phyloP scores from a whole-genome alignment of 2,888 invertebrate genomes.

The Anoncus sp. region DNA sequence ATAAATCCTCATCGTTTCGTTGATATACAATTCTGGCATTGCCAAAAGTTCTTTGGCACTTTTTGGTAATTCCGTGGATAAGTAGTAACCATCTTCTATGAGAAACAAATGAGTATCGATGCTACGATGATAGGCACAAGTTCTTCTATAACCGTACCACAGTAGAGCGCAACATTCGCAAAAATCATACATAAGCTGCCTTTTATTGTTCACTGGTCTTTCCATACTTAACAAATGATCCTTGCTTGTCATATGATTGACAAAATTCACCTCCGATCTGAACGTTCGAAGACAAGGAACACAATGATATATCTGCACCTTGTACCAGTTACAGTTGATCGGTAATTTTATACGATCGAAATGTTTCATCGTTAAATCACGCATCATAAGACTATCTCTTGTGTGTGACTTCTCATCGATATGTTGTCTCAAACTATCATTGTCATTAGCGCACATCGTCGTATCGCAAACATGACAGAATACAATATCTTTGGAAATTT shows the following conservation, averaged over 20 bases:
- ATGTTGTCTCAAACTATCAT: slow-evolving; percentile 24
- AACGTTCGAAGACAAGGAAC: neutral
- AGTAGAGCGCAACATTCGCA: slow-evolving; percentile 46
- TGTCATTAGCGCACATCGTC: slow-evolving; percentile 54
- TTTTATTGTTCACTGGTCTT: neutral
- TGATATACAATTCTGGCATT: slow-evolving; percentile 57
- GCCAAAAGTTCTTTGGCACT: slow-evolving; percentile 19
- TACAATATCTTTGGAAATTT: slow-evolving; percentile 56
- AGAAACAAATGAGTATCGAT: slow-evolving; percentile 45
- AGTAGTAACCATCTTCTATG: slow-evolving; percentile 10
- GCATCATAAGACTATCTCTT: neutral
- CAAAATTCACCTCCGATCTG: neutral
- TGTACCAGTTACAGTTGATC: slow-evolving; percentile 18
- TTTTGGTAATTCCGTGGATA: slow-evolving; percentile 29
- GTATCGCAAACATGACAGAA: slow-evolving; percentile 58
- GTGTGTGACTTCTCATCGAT: slow-evolving; percentile 12
- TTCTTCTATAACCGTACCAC: slow-evolving; percentile 53
- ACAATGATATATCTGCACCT: neutral
- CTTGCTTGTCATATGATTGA: neutral
- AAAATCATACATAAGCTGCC: slow-evolving; percentile 42
- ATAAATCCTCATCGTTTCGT: slow-evolving; percentile 57
- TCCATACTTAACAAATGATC: neutral
- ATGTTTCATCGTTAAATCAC: neutral
- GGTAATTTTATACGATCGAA: neutral
- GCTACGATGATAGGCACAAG: slow-evolving; percentile 35